These are phyloP conservation scores for Channa striata DNA, from an alignment of 2,797 vertebrate species.

Conservation along the genomic window DNA sequence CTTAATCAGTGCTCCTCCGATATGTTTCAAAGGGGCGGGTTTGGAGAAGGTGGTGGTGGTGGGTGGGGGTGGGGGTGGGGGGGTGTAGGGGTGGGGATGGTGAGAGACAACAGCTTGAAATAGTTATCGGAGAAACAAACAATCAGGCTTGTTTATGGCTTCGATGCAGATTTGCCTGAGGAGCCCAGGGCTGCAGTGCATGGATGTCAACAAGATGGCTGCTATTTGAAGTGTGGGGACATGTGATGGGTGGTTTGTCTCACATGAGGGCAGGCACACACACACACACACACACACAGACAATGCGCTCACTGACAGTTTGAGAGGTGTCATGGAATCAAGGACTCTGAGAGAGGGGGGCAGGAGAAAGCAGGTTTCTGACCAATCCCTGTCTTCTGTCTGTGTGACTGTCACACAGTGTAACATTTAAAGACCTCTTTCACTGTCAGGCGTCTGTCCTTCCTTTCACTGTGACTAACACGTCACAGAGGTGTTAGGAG, in stretches of 20 bases:
- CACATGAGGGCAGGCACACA: neutral
- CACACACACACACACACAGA: neutral
- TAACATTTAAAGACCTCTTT: constrained; percentile 39
- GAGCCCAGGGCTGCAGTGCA: constrained; percentile 18
- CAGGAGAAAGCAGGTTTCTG: constrained; percentile 5
- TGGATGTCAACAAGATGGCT: constrained; percentile 41
- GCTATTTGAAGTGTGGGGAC: constrained; percentile 18
- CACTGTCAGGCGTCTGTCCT: constrained; percentile 4
- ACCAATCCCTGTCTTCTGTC: neutral
- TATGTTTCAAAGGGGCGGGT: constrained; percentile 23
- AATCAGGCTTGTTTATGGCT: constrained; percentile 28
- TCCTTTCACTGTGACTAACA: constrained; percentile 1
- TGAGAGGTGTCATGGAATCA: constrained; percentile 40
- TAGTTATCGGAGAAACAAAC: constrained; percentile 37
- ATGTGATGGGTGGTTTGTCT: constrained; percentile 39
- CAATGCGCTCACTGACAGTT: constrained; percentile 24
- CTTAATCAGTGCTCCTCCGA: constrained; percentile 65
- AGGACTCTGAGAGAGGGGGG: constrained; percentile 6
- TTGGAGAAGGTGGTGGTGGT: neutral
- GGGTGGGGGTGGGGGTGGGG: neutral
- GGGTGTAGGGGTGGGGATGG: neutral
- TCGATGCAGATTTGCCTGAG: neutral
- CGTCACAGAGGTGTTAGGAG: constrained; percentile 7
- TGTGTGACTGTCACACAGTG: constrained; percentile 30
- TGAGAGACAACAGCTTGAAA: constrained; percentile 27